phyloP scores from a whole-genome alignment of 2,888 invertebrate species.

The Meliscaeva auricollis region DNA sequence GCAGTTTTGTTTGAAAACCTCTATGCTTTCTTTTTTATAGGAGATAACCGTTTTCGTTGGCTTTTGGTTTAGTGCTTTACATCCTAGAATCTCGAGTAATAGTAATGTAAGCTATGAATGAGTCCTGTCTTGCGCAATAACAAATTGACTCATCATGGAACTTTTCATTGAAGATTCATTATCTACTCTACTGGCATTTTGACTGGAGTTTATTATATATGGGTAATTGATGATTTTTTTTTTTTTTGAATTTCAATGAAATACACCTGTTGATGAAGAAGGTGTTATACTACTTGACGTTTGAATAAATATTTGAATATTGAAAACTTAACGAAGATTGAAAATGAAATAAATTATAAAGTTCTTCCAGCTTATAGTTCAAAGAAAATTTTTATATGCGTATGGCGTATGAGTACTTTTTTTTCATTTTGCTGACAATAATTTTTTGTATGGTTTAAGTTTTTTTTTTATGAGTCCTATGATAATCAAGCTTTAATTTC shows the following conservation, averaged over 20 bases:
- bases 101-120: constrained; percentile 62
- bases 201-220: neutral
- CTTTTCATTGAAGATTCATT: constrained; percentile 58
- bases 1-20: constrained; percentile 50
- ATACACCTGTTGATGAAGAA: constrained; percentile 30
- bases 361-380: neutral
- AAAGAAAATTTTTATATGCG: neutral
- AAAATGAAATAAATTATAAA: neutral
- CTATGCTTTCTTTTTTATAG: constrained; percentile 6
- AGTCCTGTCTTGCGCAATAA: constrained; percentile 63
- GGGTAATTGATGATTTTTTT: constrained; percentile 42
- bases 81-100: constrained; percentile 29
- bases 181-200: constrained; percentile 4
- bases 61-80: constrained; percentile 55
- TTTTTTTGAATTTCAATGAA: neutral
- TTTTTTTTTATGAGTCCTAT: neutral
- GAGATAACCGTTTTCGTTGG: constrained; percentile 20
- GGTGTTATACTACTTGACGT: neutral
- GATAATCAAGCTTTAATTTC: too few relatives aligned
- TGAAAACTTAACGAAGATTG: constrained; percentile 7
- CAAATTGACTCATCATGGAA: constrained; percentile 27
- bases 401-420: constrained; percentile 13
- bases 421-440: neutral
- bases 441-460: too few relatives aligned
- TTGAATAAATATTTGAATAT: constrained; percentile 16